Evolutionary conservation across 2,888 invertebrate genomes (phyloP).

Genomic region (Tachina fera): DNA sequence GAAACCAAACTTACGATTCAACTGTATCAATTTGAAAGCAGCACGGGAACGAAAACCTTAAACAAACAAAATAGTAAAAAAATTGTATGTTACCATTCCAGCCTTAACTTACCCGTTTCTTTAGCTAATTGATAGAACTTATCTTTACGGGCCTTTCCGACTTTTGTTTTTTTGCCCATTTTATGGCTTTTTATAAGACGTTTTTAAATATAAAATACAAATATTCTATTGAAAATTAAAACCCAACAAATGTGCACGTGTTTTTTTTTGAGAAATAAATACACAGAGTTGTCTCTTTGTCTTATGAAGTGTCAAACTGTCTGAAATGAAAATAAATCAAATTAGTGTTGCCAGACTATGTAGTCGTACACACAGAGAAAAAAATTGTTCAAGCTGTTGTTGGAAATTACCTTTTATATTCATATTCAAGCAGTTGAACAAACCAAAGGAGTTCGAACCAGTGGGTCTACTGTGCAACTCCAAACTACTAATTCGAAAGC

Average conservation of each 20-base stretch:
- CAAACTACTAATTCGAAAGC: too few relatives aligned
- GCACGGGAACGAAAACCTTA: constrained; percentile 97
- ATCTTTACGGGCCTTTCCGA: constrained; percentile 99
- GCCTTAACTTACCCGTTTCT: constrained; percentile 92
- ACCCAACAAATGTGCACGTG: constrained; percentile 37
- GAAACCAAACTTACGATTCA: constrained; percentile 98
- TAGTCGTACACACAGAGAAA: too few relatives aligned
- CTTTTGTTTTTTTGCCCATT: constrained; percentile 98
- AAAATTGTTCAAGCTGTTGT: too few relatives aligned
- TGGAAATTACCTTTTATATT: too few relatives aligned
- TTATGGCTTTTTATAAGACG: constrained; percentile 75
- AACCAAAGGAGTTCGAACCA: too few relatives aligned
- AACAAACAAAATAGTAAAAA: neutral
- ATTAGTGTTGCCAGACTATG: neutral
- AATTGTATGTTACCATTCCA: neutral
- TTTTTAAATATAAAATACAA: constrained; percentile 3
- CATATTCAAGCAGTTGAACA: too few relatives aligned
- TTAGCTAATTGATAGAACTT: constrained; percentile 99
- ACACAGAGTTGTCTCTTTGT: neutral
- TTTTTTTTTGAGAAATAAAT: constrained; percentile 17
- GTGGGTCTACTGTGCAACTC: too few relatives aligned
- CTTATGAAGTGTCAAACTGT: constrained; percentile 22
- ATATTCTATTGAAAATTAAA: neutral
- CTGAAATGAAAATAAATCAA: constrained; percentile 5
- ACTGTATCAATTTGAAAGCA: constrained; percentile 99